These are phyloP conservation scores for Nomia melanderi DNA, from an alignment of 1,140 invertebrate genomes.

Conservation along the genomic window DNA sequence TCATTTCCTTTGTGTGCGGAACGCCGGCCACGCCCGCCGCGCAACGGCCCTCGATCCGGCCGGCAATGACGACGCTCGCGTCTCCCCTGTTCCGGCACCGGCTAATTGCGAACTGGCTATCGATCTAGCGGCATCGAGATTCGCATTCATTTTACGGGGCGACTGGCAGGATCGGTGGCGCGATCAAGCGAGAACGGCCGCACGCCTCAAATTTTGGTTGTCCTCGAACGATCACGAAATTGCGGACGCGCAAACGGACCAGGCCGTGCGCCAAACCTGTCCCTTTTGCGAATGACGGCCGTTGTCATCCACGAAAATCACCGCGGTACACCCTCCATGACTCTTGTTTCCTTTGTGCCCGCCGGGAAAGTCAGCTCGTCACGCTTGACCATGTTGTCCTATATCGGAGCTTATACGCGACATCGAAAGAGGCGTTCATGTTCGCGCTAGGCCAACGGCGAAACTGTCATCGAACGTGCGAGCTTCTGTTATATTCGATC, in stretches of 20 bases:
- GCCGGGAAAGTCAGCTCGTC: constrained; percentile 17
- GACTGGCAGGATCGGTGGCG: neutral
- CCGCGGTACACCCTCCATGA: constrained; percentile 37
- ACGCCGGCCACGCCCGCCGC: constrained; percentile 23
- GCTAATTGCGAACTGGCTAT: constrained; percentile 50
- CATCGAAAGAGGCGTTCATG: constrained; percentile 6
- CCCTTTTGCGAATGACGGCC: constrained; percentile 3
- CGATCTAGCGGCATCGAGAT: constrained; percentile 33
- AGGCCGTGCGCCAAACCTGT: neutral
- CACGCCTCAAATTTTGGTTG: constrained; percentile 19
- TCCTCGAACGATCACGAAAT: constrained; percentile 31
- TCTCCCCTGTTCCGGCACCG: constrained; percentile 9
- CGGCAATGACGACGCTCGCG: constrained; percentile 5
- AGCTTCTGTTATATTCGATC: constrained; percentile 17
- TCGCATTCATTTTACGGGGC: constrained; percentile 36
- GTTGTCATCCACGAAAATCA: constrained; percentile 24
- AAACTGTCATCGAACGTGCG: constrained; percentile 8
- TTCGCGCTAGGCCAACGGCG: neutral
- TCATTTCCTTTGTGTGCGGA: constrained; percentile 52
- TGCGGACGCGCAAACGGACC: neutral
- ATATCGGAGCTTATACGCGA: no score
- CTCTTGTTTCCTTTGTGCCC: constrained; percentile 52
- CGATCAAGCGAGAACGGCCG: neutral
- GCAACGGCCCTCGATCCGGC: neutral
- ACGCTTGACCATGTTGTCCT: constrained; percentile 17